A percentile compares a stretch with the other conserved stretches of the same genome.
Evolutionary conservation across 2,797 vertebrate genomes (phyloP).

Genomic region (Menidia menidia): DNA sequence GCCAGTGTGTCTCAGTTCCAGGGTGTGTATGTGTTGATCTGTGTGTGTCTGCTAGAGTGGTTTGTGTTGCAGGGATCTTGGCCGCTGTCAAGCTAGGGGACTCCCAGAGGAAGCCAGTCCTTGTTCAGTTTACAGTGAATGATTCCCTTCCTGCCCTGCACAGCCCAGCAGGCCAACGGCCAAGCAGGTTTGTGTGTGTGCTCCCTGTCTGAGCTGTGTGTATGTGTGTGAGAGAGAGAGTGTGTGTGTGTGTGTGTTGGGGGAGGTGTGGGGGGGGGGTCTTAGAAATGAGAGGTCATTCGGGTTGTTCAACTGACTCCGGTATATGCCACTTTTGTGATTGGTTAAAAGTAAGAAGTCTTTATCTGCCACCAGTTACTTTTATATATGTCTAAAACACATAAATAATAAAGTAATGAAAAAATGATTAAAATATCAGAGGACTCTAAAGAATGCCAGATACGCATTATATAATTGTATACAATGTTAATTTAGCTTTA

Average conservation of each 20-base stretch:
- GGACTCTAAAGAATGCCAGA: too few relatives aligned
- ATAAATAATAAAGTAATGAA: too few relatives aligned
- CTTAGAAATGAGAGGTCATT: slow-evolving; percentile 43
- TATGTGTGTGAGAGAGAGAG: slow-evolving; percentile 22
- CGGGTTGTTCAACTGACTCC: not conserved
- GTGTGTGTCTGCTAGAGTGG: slow-evolving; percentile 69
- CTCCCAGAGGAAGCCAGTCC: slow-evolving; percentile 84
- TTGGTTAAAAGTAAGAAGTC: too few relatives aligned
- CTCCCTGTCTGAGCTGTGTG: slow-evolving; percentile 18
- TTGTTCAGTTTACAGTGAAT: slow-evolving; percentile 87
- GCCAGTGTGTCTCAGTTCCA: slow-evolving; percentile 64
- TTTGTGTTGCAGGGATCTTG: slow-evolving; percentile 81
- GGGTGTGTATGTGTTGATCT: slow-evolving; percentile 34
- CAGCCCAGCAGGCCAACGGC: slow-evolving; percentile 79
- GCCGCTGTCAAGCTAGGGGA: slow-evolving; percentile 79
- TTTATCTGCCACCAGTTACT: too few relatives aligned
- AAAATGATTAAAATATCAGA: too few relatives aligned
- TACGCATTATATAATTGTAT: too few relatives aligned
- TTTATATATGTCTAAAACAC: too few relatives aligned
- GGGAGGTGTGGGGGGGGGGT: slow-evolving; percentile 25
- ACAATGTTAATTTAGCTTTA: not conserved
- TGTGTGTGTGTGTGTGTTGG: slow-evolving; percentile 19
- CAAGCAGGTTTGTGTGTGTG: slow-evolving; percentile 60
- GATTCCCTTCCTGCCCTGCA: slow-evolving; percentile 84
- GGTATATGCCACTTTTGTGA: not conserved